Evolutionary conservation across 1,140 invertebrate genomes (phyloP).

Genomic region (Charaxes varanes): DNA sequence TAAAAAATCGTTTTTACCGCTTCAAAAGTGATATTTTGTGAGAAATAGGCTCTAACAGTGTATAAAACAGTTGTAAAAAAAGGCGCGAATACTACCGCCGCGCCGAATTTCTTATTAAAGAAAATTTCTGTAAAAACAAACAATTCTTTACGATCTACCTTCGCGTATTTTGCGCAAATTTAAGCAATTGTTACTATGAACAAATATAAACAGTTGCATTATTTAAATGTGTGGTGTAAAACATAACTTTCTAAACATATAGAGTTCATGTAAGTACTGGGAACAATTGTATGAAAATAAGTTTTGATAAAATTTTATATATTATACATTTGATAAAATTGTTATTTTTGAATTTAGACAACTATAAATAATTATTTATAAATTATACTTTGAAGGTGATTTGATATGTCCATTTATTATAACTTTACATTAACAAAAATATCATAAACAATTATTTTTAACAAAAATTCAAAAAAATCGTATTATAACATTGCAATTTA

Average conservation of each 20-base stretch:
- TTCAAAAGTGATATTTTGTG: constrained; percentile 9
- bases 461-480: no score
- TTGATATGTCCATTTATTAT: no score
- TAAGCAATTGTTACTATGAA: constrained; percentile 13
- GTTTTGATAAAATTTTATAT: no score
- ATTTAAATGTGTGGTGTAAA: constrained; percentile 23
- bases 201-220: constrained; percentile 17
- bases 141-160: neutral
- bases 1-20: constrained; percentile 19
- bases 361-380: no score
- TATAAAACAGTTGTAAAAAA: constrained; percentile 44
- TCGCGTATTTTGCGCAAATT: neutral
- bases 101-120: constrained; percentile 19
- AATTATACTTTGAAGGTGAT: no score
- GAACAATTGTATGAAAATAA: no score
- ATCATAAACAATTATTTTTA: no score
- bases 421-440: no score
- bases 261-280: constrained; percentile 48
- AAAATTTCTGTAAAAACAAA: constrained; percentile 13
- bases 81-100: constrained; percentile 54
- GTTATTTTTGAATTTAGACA: no score
- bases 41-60: constrained; percentile 18
- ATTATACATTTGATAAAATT: constrained; percentile 9
- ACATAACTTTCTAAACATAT: constrained; percentile 33
- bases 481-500: no score